Percentiles rank a stretch among this genome's conserved stretches.
These are phyloP conservation scores for Anastrepha obliqua DNA, from an alignment of 1,140 invertebrate species.

Conservation along the genomic window DNA sequence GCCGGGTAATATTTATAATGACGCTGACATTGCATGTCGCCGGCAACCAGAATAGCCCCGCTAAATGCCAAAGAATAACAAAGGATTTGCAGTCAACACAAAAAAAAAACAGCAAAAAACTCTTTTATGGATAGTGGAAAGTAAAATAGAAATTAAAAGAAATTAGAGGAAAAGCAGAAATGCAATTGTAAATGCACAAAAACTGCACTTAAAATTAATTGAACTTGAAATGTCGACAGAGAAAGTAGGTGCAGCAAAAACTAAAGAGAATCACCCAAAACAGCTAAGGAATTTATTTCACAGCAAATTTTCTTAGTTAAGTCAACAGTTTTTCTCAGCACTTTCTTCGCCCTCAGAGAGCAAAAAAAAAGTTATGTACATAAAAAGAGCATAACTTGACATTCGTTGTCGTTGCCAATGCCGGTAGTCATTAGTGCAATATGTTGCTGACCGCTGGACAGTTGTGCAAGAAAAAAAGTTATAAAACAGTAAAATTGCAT, in stretches of 20 bases:
- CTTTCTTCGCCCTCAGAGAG: not conserved
- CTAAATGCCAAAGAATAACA: not conserved
- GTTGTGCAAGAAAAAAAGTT: not conserved
- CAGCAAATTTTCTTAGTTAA: constrained; percentile 21
- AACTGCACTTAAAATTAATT: constrained; percentile 44
- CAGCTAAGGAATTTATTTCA: not conserved
- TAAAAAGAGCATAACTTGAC: not conserved
- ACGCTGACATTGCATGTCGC: not conserved
- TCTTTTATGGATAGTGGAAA: too few species aligned
- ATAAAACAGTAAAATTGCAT: too few species aligned
- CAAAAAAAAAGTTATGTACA: too few species aligned
- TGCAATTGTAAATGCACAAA: constrained; percentile 2
- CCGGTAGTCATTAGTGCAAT: constrained; percentile 46
- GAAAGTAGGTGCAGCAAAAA: not conserved
- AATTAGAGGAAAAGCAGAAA: not conserved
- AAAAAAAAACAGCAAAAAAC: not conserved
- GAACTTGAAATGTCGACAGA: constrained; percentile 30
- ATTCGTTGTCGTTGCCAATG: not conserved
- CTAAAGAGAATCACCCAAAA: not conserved
- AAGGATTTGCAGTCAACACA: not conserved
- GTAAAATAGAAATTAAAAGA: not conserved
- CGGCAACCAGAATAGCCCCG: not conserved
- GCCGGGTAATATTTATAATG: not conserved
- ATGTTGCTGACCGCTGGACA: constrained; percentile 43
- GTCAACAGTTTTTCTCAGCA: constrained; percentile 21